phyloP scores from a whole-genome alignment of 1,140 invertebrate species.

The Charaxes varanes region DNA sequence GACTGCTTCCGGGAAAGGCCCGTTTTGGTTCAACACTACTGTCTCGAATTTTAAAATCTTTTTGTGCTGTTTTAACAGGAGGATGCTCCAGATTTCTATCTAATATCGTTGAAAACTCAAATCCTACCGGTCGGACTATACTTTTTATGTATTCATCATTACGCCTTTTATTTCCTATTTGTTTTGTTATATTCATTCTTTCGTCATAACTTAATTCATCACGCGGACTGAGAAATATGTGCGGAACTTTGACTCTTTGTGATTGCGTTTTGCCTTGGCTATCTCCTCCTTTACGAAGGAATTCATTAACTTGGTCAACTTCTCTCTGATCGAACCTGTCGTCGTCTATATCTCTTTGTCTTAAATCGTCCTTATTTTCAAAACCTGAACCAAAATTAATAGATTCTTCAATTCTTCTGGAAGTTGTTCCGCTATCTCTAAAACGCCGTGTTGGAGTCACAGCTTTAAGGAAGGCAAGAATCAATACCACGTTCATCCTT shows the following conservation, averaged over 20 bases:
- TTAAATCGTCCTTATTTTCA: not conserved
- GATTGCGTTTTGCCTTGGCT: not conserved
- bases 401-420: not conserved
- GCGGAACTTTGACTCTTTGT: not conserved
- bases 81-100: slow-evolving; percentile 18
- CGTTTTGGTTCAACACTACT: too few relatives aligned
- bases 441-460: too few relatives aligned
- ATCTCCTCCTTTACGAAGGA: slow-evolving; percentile 2
- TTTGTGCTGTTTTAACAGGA: not conserved
- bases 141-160: not conserved
- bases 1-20: not conserved
- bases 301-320: not conserved
- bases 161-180: not conserved
- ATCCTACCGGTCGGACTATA: not conserved
- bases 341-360: too few relatives aligned
- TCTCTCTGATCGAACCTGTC: too few relatives aligned
- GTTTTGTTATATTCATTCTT: slow-evolving; percentile 5
- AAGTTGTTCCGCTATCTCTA: too few relatives aligned
- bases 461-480: not conserved
- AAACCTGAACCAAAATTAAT: not conserved
- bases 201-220: slow-evolving; percentile 23
- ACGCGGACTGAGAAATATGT: slow-evolving; percentile 19
- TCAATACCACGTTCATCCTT: slow-evolving; percentile 6
- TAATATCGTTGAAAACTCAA: slow-evolving; percentile 18
- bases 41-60: not conserved